Percentiles rank a stretch among this genome's conserved stretches.
phyloP scores from a whole-genome alignment of 2,888 invertebrate species.

The Clitarchus hookeri region DNA sequence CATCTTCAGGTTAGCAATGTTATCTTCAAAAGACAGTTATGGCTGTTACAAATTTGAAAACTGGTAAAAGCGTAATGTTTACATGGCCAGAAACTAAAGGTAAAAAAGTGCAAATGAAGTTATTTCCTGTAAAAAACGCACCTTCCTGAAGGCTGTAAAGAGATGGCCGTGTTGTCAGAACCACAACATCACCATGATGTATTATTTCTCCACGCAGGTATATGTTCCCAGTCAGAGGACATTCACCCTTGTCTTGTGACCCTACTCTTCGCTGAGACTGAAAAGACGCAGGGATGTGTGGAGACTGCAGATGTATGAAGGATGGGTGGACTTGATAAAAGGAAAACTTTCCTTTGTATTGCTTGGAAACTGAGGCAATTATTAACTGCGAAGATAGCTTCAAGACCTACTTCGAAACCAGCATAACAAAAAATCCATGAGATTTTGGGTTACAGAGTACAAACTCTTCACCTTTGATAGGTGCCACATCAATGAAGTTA shows the following conservation, averaged over 20 bases:
- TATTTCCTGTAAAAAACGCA: not conserved
- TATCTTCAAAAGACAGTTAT: not conserved
- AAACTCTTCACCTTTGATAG: not conserved
- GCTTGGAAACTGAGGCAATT: not conserved
- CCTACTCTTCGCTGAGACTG: not conserved
- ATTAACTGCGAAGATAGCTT: not conserved
- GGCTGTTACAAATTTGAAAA: not conserved
- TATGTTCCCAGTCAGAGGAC: not conserved
- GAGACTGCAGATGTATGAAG: not conserved
- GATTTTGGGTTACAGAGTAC: not conserved
- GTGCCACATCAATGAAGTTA: not conserved
- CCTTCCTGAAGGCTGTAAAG: not conserved
- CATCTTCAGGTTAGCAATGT: slow-evolving; percentile 14
- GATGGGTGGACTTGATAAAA: not conserved
- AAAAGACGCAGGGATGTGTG: not conserved
- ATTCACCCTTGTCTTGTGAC: not conserved
- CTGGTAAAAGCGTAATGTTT: not conserved
- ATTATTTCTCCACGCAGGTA: not conserved
- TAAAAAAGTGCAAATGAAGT: not conserved
- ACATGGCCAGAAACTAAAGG: not conserved
- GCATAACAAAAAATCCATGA: not conserved
- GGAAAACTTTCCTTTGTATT: not conserved
- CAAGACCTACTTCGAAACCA: not conserved
- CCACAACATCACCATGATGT: not conserved
- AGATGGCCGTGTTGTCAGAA: not conserved